A percentile compares a stretch with the other conserved stretches of the same genome.
Evolutionary conservation across 2,113 vertebrate genomes (phyloP).

Genomic region (Thomomys bottae): DNA sequence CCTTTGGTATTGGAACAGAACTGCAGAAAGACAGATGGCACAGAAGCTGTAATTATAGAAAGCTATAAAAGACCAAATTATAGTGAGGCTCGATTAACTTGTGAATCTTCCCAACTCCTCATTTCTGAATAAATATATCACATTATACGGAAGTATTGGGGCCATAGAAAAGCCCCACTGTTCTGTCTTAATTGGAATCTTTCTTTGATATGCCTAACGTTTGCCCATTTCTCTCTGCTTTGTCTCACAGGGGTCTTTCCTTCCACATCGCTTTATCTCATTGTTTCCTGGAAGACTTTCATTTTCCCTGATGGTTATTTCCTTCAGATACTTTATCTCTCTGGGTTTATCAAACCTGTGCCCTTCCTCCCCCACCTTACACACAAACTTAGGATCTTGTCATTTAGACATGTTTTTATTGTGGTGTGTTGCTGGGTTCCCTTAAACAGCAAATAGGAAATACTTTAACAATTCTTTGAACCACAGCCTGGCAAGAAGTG

Average conservation of each 20-base stretch:
- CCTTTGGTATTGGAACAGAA: conserved; percentile 86
- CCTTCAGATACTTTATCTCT: neutral
- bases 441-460: neutral
- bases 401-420: conserved; percentile 13
- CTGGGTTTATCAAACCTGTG: neutral
- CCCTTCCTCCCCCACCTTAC: neutral
- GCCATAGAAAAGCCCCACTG: neutral
- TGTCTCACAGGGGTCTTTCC: neutral
- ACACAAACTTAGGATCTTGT: neutral
- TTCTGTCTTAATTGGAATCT: conserved; percentile 6
- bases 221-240: neutral
- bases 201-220: neutral
- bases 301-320: neutral
- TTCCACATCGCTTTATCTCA: neutral
- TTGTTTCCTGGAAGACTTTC: neutral
- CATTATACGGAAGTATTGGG: neutral
- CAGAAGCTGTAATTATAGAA: neutral
- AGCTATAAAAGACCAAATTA: neutral
- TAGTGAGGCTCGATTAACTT: neutral
- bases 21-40: conserved; percentile 73
- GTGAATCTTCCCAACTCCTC: neutral
- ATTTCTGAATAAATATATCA: neutral
- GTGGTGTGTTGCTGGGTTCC: neutral
- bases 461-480: neutral
- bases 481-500: too few relatives aligned